Conservation (phyloP, 2,113 vertebrate species). For the Coptodon bakossiorum region DNA sequence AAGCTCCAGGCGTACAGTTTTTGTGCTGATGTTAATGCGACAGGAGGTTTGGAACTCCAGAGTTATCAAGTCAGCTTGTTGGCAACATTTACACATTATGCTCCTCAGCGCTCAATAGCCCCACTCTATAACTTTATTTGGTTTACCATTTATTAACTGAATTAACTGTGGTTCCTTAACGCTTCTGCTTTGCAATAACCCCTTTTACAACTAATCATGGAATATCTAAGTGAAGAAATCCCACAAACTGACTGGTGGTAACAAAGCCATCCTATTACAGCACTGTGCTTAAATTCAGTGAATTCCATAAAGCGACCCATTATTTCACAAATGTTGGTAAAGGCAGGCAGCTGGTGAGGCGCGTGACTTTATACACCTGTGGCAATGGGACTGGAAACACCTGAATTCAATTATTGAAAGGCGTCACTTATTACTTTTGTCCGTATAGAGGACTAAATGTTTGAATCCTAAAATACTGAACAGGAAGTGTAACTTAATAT, state of each 20-base stretch:
- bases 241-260: background rate
- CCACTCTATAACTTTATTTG: background rate
- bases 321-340: background rate
- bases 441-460: background rate
- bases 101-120: background rate
- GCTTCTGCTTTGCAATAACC: background rate
- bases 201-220: background rate
- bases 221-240: background rate
- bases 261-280: background rate
- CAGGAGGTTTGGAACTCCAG: background rate
- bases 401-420: background rate
- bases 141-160: background rate
- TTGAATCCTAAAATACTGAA: background rate
- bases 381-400: background rate
- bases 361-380: background rate
- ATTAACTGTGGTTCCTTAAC: background rate
- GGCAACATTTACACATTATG: background rate
- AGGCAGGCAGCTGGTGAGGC: background rate
- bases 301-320: background rate
- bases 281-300: background rate
- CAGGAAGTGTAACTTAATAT: background rate
- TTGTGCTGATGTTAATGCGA: background rate
- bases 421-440: background rate
- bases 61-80: background rate
- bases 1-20: background rate